phyloP scores from a whole-genome alignment of 2,113 vertebrate genomes.

The Leptosomus discolor region DNA sequence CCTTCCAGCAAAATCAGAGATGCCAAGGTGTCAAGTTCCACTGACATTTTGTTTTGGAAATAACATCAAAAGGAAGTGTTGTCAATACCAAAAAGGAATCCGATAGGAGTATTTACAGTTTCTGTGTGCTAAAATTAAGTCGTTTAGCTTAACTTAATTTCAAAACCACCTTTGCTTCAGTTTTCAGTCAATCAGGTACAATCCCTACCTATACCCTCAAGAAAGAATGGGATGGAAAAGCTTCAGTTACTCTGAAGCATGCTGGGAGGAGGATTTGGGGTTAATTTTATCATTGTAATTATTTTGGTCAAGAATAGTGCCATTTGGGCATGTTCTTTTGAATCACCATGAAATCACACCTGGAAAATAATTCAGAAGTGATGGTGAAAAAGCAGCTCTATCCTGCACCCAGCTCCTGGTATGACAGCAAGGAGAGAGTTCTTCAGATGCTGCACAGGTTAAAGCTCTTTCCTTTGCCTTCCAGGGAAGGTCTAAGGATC shows the following conservation, averaged over 20 bases:
- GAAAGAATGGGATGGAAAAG: not conserved
- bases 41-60: slow-evolving; percentile 14
- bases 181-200: not conserved
- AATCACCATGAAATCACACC: not conserved
- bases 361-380: not conserved
- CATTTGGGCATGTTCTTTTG: not conserved
- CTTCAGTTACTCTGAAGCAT: not conserved
- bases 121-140: not conserved
- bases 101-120: not conserved
- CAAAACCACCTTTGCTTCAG: not conserved
- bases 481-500: not conserved
- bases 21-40: not conserved
- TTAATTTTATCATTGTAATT: not conserved
- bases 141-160: not conserved
- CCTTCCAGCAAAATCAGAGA: not conserved
- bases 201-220: not conserved
- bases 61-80: not conserved
- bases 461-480: not conserved
- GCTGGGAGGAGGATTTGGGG: not conserved
- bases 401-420: not conserved
- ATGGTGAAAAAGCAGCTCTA: not conserved
- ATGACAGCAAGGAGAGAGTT: not conserved
- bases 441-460: accelerated
- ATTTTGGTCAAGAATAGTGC: not conserved
- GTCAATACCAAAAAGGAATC: not conserved